These are phyloP conservation scores for Beris chalybata DNA, from an alignment of 2,888 invertebrate genomes.

Conservation along the genomic window DNA sequence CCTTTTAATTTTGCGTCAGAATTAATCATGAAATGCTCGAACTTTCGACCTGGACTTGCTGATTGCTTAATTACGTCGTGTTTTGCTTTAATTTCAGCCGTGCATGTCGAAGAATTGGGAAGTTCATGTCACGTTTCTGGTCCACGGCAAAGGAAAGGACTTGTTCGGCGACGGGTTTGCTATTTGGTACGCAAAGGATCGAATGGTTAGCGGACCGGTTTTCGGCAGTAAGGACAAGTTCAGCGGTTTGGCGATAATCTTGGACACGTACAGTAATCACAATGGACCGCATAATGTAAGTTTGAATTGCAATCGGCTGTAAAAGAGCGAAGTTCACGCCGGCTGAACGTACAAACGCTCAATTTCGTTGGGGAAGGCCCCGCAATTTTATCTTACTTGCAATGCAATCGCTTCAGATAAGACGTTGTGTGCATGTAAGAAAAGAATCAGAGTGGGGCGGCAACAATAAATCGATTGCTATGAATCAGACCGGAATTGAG, in stretches of 20 bases:
- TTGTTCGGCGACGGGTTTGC: slow-evolving; percentile 97
- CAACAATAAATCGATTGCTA: too few relatives aligned
- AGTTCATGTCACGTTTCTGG: slow-evolving; percentile 92
- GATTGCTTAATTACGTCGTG: not conserved
- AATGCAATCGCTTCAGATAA: not conserved
- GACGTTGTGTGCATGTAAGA: not conserved
- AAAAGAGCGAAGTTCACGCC: not conserved
- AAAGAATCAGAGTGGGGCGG: not conserved
- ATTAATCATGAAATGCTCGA: not conserved
- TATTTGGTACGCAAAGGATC: slow-evolving; percentile 88
- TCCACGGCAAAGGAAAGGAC: slow-evolving; percentile 92
- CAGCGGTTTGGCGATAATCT: slow-evolving; percentile 83
- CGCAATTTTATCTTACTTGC: not conserved
- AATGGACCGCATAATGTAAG: slow-evolving; percentile 97
- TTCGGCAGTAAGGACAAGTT: slow-evolving; percentile 95
- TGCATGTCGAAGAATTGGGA: slow-evolving; percentile 92
- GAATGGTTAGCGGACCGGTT: slow-evolving; percentile 81
- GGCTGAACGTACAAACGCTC: too few relatives aligned
- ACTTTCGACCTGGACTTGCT: not conserved
- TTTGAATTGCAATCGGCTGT: slow-evolving; percentile 37
- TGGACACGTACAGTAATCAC: slow-evolving; percentile 99
- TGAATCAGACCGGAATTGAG: too few relatives aligned
- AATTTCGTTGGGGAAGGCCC: too few relatives aligned
- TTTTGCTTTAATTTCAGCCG: slow-evolving; percentile 63
- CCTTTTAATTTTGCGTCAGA: not conserved